Conservation (phyloP, 2,888 invertebrate genomes). For the Tuberolachnus salignus region DNA sequence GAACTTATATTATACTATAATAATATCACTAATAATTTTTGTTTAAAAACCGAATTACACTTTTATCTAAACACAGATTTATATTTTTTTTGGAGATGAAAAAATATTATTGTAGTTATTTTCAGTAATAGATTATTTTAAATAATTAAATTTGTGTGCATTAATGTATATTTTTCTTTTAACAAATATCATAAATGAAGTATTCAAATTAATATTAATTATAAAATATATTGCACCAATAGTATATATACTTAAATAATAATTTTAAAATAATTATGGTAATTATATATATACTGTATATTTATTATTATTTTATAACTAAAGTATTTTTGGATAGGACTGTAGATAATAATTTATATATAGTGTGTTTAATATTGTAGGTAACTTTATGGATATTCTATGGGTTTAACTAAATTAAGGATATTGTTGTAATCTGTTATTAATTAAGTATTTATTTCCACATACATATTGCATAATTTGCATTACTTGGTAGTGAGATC, state of each 20-base stretch:
- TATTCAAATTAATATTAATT: constrained; percentile 13
- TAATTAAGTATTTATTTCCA: background rate
- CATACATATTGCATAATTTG: background rate
- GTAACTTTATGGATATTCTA: constrained; percentile 14
- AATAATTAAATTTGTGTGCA: background rate
- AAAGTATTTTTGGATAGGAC: constrained; percentile 33
- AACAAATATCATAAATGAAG: background rate
- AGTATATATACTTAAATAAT: constrained; percentile 7
- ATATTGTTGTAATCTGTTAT: background rate
- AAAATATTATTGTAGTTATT: background rate
- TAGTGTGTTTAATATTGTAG: constrained; percentile 14
- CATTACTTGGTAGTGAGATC: constrained; percentile 45
- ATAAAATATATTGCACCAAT: constrained; percentile 19
- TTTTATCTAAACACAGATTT: background rate
- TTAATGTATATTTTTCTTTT: background rate
- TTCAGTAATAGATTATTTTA: background rate
- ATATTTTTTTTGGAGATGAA: background rate
- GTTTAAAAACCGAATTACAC: background rate
- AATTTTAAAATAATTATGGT: constrained; percentile 4
- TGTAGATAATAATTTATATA: constrained; percentile 3
- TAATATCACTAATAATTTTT: background rate
- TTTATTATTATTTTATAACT: constrained; percentile 26
- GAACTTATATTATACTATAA: background rate
- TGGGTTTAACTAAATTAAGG: background rate
- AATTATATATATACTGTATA: background rate